phyloP scores from a whole-genome alignment of 1,140 invertebrate species.

The Lerema accius region DNA sequence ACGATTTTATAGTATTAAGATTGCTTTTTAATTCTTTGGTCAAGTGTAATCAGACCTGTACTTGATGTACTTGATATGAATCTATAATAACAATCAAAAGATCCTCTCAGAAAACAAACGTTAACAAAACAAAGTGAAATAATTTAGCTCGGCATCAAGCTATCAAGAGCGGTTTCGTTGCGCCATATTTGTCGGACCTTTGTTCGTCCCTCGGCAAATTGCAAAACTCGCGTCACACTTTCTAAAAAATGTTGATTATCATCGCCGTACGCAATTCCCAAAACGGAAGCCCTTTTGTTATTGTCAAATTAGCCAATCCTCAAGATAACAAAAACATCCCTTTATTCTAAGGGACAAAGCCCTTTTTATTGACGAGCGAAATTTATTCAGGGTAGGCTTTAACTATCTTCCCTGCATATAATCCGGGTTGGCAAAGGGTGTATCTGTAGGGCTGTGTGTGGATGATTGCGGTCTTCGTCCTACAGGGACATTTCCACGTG shows the following conservation, averaged over 20 bases:
- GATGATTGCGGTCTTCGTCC: constrained; percentile 53
- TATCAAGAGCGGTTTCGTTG: constrained; percentile 46
- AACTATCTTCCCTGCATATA: constrained; percentile 77
- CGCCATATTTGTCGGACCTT: constrained; percentile 55
- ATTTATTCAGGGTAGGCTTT: constrained; percentile 76
- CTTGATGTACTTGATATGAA: no score
- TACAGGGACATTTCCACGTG: constrained; percentile 29
- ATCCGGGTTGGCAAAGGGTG: constrained; percentile 54
- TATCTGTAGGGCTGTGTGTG: constrained; percentile 37
- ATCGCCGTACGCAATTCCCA: constrained; percentile 63
- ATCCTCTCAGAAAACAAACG: constrained; percentile 8
- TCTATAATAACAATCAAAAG: constrained; percentile 9
- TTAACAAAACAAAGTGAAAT: constrained; percentile 25
- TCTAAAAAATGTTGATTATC: constrained; percentile 73
- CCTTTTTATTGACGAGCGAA: constrained; percentile 74
- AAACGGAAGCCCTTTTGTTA: constrained; percentile 77
- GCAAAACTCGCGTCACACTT: constrained; percentile 58
- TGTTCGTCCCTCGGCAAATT: constrained; percentile 57
- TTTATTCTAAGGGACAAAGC: constrained; percentile 76
- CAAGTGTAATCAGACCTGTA: no score
- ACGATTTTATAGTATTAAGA: no score
- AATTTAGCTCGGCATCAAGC: constrained; percentile 34
- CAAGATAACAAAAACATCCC: constrained; percentile 82
- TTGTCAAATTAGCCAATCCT: constrained; percentile 83
- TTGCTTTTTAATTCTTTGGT: no score